Evolutionary conservation across 1,140 invertebrate genomes (phyloP).

Genomic region (Meloidogyne chitwoodi): DNA sequence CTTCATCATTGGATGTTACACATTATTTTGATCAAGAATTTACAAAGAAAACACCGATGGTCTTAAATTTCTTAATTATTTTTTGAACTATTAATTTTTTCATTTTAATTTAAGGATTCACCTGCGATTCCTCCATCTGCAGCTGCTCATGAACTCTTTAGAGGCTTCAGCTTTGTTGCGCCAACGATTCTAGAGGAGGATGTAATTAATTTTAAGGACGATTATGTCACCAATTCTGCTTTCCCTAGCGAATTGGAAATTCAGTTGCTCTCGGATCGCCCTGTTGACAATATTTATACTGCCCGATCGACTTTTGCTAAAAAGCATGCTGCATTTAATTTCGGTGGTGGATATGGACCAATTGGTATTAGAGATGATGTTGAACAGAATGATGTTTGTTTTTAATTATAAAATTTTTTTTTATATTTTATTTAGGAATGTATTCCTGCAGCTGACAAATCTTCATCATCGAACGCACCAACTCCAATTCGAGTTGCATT

Average conservation of each 20-base stretch:
- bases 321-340: not conserved
- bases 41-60: conserved; percentile 90
- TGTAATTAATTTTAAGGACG: not conserved
- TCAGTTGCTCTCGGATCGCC: not conserved
- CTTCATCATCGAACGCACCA: not conserved
- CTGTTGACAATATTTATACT: not conserved
- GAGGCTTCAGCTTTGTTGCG: conserved; percentile 95
- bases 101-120: conserved; percentile 69
- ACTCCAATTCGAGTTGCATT: conserved; percentile 57
- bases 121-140: conserved; percentile 94
- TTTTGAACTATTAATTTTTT: conserved; percentile 13
- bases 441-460: not conserved
- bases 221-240: not conserved
- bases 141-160: conserved; percentile 94
- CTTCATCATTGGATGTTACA: conserved; percentile 73
- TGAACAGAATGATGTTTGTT: not conserved
- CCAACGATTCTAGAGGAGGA: conserved; percentile 70
- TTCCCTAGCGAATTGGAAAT: conserved; percentile 70
- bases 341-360: conserved; percentile 1
- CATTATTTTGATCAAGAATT: conserved; percentile 98
- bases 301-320: not conserved
- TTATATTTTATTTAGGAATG: not conserved
- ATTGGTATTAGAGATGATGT: not conserved
- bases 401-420: not conserved
- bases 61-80: no score